Evolutionary conservation across 2,797 vertebrate species (phyloP).

Genomic region (Lagocephalus sceleratus): DNA sequence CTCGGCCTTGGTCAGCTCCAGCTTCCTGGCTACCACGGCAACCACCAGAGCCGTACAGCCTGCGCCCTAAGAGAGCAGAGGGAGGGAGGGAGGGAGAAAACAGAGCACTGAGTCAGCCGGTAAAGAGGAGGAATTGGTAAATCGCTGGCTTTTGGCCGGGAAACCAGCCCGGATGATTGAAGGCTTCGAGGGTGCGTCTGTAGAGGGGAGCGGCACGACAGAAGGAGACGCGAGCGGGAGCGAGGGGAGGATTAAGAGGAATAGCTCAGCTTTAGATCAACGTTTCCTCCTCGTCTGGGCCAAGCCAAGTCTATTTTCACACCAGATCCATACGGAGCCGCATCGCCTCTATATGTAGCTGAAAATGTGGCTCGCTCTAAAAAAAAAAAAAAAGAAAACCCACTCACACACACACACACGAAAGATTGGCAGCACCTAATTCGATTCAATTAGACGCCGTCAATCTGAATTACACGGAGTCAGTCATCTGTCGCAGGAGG

Average conservation of each 20-base stretch:
- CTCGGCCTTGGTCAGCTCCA: conserved; percentile 98
- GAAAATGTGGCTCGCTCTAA: conserved; percentile 30
- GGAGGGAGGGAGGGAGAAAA: conserved; percentile 22
- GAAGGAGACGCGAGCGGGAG: conserved; percentile 49
- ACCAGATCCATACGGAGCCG: conserved; percentile 67
- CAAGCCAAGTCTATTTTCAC: conserved; percentile 71
- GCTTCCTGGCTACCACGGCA: conserved; percentile 96
- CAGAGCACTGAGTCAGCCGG: conserved; percentile 46
- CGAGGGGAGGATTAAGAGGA: conserved; percentile 54
- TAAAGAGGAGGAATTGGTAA: conserved; percentile 48
- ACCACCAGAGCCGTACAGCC: conserved; percentile 96
- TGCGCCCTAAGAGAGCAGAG: conserved; percentile 77
- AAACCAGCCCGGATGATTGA: conserved; percentile 56
- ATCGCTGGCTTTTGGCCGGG: conserved; percentile 41
- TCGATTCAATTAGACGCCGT: conserved; percentile 63
- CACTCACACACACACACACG: conserved; percentile 4
- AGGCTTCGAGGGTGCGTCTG: conserved; percentile 51
- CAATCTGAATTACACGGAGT: conserved; percentile 60
- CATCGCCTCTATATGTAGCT: conserved; percentile 46
- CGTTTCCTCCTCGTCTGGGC: conserved; percentile 56
- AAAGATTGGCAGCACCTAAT: conserved; percentile 58
- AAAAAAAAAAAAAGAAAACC: conserved; percentile 16
- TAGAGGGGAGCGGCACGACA: conserved; percentile 37
- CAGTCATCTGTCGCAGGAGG: conserved; percentile 45
- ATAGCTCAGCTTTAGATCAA: conserved; percentile 53